phyloP scores from a whole-genome alignment of 2,113 vertebrate species.

The Syngnathus typhle region DNA sequence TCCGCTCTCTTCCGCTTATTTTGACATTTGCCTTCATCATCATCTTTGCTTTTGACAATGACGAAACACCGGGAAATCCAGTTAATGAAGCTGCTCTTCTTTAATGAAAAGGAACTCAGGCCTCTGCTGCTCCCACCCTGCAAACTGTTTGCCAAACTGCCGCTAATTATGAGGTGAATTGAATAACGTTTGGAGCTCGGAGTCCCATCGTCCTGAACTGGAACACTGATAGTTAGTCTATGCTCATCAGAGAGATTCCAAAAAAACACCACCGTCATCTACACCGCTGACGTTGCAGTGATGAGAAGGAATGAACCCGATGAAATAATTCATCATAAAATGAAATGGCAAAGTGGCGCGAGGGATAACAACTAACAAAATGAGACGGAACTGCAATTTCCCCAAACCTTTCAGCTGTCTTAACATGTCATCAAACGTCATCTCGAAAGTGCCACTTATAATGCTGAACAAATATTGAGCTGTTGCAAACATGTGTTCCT shows the following conservation, averaged over 20 bases:
- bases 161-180: too few relatives aligned
- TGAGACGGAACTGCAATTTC: conserved; percentile 71
- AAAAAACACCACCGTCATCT: too few relatives aligned
- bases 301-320: conserved; percentile 42
- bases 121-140: background rate
- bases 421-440: conserved; percentile 80
- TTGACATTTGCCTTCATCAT: background rate
- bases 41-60: background rate
- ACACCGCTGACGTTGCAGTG: too few relatives aligned
- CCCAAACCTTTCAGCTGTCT: conserved; percentile 74
- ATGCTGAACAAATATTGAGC: too few relatives aligned
- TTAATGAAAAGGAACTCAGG: background rate
- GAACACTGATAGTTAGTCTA: too few relatives aligned
- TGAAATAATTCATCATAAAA: conserved; percentile 77
- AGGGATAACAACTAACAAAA: conserved; percentile 12
- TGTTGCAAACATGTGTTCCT: too few relatives aligned
- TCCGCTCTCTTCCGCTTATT: background rate
- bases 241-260: too few relatives aligned
- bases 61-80: background rate
- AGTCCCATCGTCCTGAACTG: too few relatives aligned
- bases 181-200: too few relatives aligned
- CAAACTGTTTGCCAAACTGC: too few relatives aligned
- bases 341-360: conserved; percentile 67
- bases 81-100: background rate
- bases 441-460: conserved; percentile 37